phyloP scores from a whole-genome alignment of 2,888 invertebrate species.

The Biston stratarius region DNA sequence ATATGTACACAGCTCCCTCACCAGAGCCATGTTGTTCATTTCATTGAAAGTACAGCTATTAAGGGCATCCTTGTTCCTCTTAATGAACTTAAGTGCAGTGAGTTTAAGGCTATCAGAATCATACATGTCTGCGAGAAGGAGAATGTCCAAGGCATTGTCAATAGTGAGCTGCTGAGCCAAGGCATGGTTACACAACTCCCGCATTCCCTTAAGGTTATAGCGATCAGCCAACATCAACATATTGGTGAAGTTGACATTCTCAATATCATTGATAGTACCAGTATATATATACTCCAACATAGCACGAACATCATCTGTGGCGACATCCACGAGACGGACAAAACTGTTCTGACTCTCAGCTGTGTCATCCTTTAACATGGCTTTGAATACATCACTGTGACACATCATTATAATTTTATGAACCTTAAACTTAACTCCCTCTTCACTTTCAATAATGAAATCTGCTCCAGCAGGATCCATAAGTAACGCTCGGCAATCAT shows the following conservation, averaged over 20 bases:
- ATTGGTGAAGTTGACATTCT: conserved; percentile 64
- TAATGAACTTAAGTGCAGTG: conserved; percentile 70
- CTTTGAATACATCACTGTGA: conserved; percentile 78
- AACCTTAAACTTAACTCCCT: conserved; percentile 70
- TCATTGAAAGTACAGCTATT: conserved; percentile 64
- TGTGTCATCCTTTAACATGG: conserved; percentile 78
- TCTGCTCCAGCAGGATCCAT: conserved; percentile 71
- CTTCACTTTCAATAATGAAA: conserved; percentile 74
- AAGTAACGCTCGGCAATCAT: conserved; percentile 68
- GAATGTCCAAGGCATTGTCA: conserved; percentile 71
- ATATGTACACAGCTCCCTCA: conserved; percentile 69
- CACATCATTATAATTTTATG: conserved; percentile 70
- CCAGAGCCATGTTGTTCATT: conserved; percentile 65
- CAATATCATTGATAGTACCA: conserved; percentile 67
- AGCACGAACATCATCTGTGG: conserved; percentile 66
- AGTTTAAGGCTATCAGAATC: conserved; percentile 67
- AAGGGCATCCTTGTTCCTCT: conserved; percentile 62
- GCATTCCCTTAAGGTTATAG: conserved; percentile 69
- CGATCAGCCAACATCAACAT: conserved; percentile 73
- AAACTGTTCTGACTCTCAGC: conserved; percentile 73
- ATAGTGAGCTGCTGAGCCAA: conserved; percentile 61
- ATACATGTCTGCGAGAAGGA: conserved; percentile 71
- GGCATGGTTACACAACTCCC: conserved; percentile 65
- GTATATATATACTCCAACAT: conserved; percentile 77
- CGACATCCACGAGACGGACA: conserved; percentile 71